Evolutionary conservation across 2,888 invertebrate species (phyloP), one percentile per base, ranked within the genome.

Genomic region (Drosophila bunnanda): DNA sequence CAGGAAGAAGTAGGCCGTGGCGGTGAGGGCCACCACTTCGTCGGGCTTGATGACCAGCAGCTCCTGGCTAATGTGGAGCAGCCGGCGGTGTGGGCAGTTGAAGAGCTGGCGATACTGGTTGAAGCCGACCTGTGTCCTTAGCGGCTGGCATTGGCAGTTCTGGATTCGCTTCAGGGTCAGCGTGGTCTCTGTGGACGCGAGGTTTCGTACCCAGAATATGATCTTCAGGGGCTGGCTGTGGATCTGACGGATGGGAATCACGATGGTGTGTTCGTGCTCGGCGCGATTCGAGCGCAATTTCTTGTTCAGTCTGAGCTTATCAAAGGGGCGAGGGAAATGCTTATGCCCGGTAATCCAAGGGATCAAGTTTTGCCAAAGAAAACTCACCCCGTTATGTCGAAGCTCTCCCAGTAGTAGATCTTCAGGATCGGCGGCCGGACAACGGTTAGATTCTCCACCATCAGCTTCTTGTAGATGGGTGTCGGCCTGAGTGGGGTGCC

Each of bases 21-120:
- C 61, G 0, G 81, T 64, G 22, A 91, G 53, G 4, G 91, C 86
- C 39, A 90, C 68, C 44, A 90, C 77, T 9, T 90, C 90, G 34
- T 82, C 70, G 0, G 90, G 82, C 25, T 78, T 50, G 28, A 91
- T 60, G 20, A 64, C 56, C 30, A 89, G 67, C 13, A 71, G 1
- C 28, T 91, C 91, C 56, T 90, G 90, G 36, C 59, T 55, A n/a
- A 90, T 54, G 17, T 82, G 69, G 6, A 91, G 65, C 39, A 91
- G 77, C 5, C 84, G 82, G 8, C 91, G 84, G 57, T 91, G 91
- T 0, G 90, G 90, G 32, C 91, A 91, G 34, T 90, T 89, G 60
- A 81, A 91, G 3, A 91, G 79, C 54, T 90, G 76, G 0, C 91
- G 90, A 53, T 85, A 91, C 56, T 90, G 91, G 72, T 91, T 91